These are phyloP conservation scores for Ophion slaviceki DNA, from an alignment of 2,888 invertebrate species.

Conservation along the genomic window DNA sequence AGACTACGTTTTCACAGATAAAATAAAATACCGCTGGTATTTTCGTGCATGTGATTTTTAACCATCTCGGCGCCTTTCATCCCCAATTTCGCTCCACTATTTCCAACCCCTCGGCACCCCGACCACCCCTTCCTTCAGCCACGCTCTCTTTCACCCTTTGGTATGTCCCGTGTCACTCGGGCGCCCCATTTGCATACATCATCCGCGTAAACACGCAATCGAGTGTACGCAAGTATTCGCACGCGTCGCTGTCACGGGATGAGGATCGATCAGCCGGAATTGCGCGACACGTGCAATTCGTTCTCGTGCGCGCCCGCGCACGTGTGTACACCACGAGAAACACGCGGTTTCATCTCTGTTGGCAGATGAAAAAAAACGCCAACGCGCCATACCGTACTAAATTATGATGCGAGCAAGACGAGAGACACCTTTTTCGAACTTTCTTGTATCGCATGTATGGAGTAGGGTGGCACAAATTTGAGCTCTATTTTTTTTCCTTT, in stretches of 20 bases:
- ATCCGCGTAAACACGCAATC: constrained; percentile 46
- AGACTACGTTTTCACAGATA: no score
- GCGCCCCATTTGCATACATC: constrained; percentile 24
- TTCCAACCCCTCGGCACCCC: not conserved
- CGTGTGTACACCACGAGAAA: not conserved
- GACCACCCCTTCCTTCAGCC: not conserved
- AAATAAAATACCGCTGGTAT: not conserved
- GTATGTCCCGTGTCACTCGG: constrained; percentile 35
- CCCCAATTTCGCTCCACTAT: constrained; percentile 48
- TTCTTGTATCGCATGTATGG: no score
- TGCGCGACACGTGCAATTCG: constrained; percentile 62
- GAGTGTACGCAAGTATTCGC: constrained; percentile 29
- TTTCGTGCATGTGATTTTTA: constrained; percentile 24
- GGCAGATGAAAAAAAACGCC: not conserved
- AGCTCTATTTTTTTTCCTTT: not conserved
- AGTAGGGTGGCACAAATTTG: not conserved
- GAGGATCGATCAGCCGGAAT: constrained; percentile 56
- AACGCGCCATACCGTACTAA: constrained; percentile 18
- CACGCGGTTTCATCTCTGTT: constrained; percentile 17
- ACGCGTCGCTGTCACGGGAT: constrained; percentile 28
- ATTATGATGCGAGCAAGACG: constrained; percentile 17
- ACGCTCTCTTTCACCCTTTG: not conserved
- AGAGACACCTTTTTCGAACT: not conserved
- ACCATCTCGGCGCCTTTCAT: constrained; percentile 33
- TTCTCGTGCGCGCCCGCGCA: constrained; percentile 35